Conservation (phyloP, 1,140 invertebrate genomes). For the Ephestia elutella region DNA sequence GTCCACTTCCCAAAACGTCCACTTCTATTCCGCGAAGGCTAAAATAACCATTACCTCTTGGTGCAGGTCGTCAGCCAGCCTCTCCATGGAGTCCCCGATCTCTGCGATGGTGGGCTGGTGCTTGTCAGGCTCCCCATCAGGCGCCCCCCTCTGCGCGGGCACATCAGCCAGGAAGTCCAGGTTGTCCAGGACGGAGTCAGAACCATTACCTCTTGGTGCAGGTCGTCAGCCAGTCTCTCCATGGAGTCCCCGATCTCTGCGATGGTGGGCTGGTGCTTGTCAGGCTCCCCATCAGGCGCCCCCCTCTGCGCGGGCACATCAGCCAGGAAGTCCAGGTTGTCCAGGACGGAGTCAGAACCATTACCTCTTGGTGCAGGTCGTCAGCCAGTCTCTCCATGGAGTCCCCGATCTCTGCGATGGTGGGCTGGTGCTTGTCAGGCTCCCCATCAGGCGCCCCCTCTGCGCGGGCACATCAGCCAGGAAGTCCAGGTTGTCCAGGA, state of each 20-base stretch:
- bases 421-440: slow-evolving; percentile 77
- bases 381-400: slow-evolving; percentile 75
- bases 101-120: slow-evolving; percentile 87
- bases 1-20: too few relatives aligned
- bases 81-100: slow-evolving; percentile 88
- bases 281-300: slow-evolving; percentile 72
- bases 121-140: slow-evolving; percentile 72
- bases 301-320: slow-evolving; percentile 81
- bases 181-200: slow-evolving; percentile 92
- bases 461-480: slow-evolving; percentile 86
- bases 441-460: slow-evolving; percentile 69
- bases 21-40: too few relatives aligned
- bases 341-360: slow-evolving; percentile 82
- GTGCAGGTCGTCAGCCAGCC: slow-evolving; percentile 86
- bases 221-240: slow-evolving; percentile 86
- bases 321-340: slow-evolving; percentile 93
- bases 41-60: slow-evolving; percentile 73
- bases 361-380: slow-evolving; percentile 71
- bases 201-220: slow-evolving; percentile 83
- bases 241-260: slow-evolving; percentile 91
- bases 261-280: slow-evolving; percentile 80
- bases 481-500: slow-evolving; percentile 94
- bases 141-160: slow-evolving; percentile 75
- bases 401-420: slow-evolving; percentile 90
- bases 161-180: slow-evolving; percentile 92